A percentile compares a stretch with the other conserved stretches of the same genome.
Conservation (phyloP, 2,113 vertebrate species). For the Sinocyclocheilus anshuiensis region DNA sequence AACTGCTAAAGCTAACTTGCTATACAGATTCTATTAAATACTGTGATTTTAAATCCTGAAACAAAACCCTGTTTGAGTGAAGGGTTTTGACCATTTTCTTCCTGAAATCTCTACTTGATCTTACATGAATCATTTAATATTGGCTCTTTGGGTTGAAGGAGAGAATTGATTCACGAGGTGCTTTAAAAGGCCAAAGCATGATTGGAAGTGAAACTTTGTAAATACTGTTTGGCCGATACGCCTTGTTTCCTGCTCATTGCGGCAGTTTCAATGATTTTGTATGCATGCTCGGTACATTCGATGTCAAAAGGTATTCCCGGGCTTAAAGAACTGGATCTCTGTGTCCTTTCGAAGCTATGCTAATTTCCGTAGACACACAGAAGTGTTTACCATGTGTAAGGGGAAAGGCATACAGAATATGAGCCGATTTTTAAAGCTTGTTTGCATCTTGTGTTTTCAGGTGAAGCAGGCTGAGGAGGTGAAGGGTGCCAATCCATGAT, state of each 20-base stretch:
- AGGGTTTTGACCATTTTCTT: slow-evolving; percentile 53
- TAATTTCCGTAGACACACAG: slow-evolving; percentile 59
- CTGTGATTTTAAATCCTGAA: slow-evolving; percentile 37
- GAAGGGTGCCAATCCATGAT: slow-evolving; percentile 34
- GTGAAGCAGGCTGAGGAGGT: slow-evolving; percentile 30
- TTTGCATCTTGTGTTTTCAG: slow-evolving; percentile 34
- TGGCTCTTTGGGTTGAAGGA: slow-evolving; percentile 72
- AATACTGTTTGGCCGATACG: slow-evolving; percentile 56
- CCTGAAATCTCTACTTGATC: slow-evolving; percentile 53
- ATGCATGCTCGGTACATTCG: slow-evolving; percentile 57
- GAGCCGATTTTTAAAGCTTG: slow-evolving; percentile 24
- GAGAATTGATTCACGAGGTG: slow-evolving; percentile 72
- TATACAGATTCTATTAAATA: not conserved
- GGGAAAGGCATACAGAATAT: slow-evolving; percentile 8
- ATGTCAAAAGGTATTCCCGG: slow-evolving; percentile 65
- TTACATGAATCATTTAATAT: slow-evolving; percentile 72
- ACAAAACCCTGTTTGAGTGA: slow-evolving; percentile 52
- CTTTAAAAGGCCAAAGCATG: slow-evolving; percentile 70
- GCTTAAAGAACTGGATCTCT: slow-evolving; percentile 62
- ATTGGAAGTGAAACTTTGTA: slow-evolving; percentile 68
- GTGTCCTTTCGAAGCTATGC: slow-evolving; percentile 69
- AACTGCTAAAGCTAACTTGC: not conserved
- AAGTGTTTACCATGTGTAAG: slow-evolving; percentile 54
- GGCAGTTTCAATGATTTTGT: slow-evolving; percentile 20
- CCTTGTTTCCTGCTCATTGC: slow-evolving; percentile 40